Evolutionary conservation across 2,888 invertebrate species (phyloP).

Genomic region (Polietes domitor): DNA sequence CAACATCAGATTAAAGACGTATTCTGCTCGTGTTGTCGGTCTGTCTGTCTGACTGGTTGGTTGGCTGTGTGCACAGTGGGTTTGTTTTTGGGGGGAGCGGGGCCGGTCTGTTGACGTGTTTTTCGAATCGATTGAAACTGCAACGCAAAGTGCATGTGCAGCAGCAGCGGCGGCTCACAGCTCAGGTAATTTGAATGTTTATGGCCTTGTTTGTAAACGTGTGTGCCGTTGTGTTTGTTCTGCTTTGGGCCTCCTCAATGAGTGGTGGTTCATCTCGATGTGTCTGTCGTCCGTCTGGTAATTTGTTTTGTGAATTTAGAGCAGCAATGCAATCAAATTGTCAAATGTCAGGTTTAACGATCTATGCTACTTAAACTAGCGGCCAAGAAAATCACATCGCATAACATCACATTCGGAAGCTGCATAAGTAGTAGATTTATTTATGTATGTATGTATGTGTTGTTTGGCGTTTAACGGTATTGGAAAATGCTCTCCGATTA

Average conservation of each 20-base stretch:
- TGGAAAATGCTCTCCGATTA: not conserved
- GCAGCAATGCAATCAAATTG: constrained; percentile 41
- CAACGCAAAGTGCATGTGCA: not conserved
- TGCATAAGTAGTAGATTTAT: constrained; percentile 12
- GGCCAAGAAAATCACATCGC: not conserved
- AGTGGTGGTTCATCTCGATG: not conserved
- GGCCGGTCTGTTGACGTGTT: not conserved
- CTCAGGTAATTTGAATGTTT: constrained; percentile 32
- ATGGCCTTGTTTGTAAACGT: not conserved
- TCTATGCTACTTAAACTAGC: constrained; percentile 23
- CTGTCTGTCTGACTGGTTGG: not conserved
- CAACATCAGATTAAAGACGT: constrained; percentile 34
- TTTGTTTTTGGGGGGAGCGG: not conserved
- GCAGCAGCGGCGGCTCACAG: not conserved
- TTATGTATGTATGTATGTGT: no score
- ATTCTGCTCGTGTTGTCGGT: not conserved
- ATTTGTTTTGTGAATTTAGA: constrained; percentile 42
- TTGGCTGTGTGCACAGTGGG: no score
- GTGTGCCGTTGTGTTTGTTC: not conserved
- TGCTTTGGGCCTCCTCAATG: not conserved
- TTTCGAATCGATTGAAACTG: not conserved
- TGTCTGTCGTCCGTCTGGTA: constrained; percentile 5
- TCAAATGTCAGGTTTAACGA: constrained; percentile 41
- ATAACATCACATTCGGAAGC: constrained; percentile 12
- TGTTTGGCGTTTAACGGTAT: constrained; percentile 4